Percentiles rank a stretch among this genome's conserved stretches.
These are phyloP conservation scores for Acyrthosiphon pisum DNA, from an alignment of 1,140 invertebrate genomes.

Conservation along the genomic window DNA sequence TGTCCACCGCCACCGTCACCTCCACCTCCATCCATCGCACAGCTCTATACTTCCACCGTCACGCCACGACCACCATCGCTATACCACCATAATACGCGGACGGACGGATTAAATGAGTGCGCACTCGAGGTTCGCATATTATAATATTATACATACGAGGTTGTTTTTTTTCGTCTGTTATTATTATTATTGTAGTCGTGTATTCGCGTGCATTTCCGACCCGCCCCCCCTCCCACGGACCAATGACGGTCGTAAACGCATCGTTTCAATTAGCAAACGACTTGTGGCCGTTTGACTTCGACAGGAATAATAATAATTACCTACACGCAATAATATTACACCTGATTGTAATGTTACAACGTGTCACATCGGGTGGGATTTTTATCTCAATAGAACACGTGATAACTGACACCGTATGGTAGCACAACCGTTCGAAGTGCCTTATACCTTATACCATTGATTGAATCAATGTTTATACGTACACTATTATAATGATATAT, in stretches of 20 bases:
- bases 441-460: too few relatives aligned
- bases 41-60: neutral
- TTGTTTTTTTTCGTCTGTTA: neutral
- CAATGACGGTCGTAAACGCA: neutral
- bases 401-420: neutral
- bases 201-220: neutral
- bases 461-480: neutral
- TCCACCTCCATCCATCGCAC: too few relatives aligned
- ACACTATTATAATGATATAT: neutral
- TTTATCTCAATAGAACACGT: neutral
- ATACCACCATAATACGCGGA: neutral
- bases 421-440: too few relatives aligned
- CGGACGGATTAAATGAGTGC: neutral
- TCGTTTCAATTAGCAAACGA: neutral
- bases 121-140: neutral
- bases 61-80: neutral
- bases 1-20: neutral
- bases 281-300: neutral
- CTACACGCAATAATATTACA: neutral
- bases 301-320: neutral
- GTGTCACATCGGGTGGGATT: neutral
- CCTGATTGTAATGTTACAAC: neutral
- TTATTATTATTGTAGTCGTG: neutral
- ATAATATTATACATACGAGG: neutral
- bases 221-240: too few relatives aligned